phyloP scores from a whole-genome alignment of 1,140 invertebrate genomes.

The Calephelis virginiensis region DNA sequence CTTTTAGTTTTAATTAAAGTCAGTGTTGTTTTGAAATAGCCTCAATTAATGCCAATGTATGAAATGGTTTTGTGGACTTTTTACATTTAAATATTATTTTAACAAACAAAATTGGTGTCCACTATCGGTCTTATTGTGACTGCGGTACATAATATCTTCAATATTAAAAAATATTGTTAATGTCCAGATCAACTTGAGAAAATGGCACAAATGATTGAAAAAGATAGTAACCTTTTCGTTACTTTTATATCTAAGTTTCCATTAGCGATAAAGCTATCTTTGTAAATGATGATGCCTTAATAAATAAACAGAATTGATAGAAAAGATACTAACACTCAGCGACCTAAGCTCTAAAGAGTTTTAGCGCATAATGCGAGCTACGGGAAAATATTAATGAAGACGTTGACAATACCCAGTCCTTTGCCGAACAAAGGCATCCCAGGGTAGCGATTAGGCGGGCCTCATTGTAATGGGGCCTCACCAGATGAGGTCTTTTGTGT shows the following conservation, averaged over 20 bases:
- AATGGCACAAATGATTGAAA: neutral
- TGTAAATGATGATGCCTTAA: neutral
- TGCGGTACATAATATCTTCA: too few species aligned
- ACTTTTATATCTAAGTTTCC: neutral
- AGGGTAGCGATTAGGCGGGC: slow-evolving; percentile 49
- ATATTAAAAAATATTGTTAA: too few species aligned
- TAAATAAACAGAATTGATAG: slow-evolving; percentile 21
- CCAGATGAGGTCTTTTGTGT: slow-evolving; percentile 64
- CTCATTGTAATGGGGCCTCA: slow-evolving; percentile 52
- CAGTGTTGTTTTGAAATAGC: neutral
- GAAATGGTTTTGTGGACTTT: neutral
- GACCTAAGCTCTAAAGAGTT: slow-evolving; percentile 35
- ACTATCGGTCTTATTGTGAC: too few species aligned
- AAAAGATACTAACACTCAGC: slow-evolving; percentile 29
- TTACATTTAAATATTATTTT: too few species aligned
- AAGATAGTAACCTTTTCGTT: neutral
- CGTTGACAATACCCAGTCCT: slow-evolving; percentile 59
- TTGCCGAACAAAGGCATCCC: slow-evolving; percentile 48
- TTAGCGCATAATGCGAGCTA: slow-evolving; percentile 39
- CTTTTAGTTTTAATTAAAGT: neutral
- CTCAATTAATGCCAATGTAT: neutral
- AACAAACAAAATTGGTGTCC: too few species aligned
- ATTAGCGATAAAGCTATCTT: slow-evolving; percentile 2
- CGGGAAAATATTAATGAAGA: slow-evolving; percentile 66
- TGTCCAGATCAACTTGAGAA: neutral